Evolutionary conservation across 2,797 vertebrate species (phyloP), one percentile per base, ranked within the genome.

Genomic region (Nannoperca australis): DNA sequence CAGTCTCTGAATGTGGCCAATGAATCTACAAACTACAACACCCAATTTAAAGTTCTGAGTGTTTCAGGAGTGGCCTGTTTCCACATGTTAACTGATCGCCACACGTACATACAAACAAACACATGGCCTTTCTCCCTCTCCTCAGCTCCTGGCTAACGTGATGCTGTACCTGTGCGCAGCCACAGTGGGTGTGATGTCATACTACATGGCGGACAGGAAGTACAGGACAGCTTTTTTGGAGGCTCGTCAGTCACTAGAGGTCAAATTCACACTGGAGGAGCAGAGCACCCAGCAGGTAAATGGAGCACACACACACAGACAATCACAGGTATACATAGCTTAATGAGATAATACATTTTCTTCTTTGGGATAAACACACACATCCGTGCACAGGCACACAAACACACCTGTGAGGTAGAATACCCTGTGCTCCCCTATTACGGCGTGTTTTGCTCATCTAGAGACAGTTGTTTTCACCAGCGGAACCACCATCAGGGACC

Each of bases 141-240:
- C 50, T 0, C 88, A 99, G 98, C 95, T 99, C 67, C 67, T 97
- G 61, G 97, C 96, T 81, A 97, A 97, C 2, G 73, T 96, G 71
- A 95, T 96, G 93, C 95, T 99, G 88, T 98, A 97, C 93, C 83
- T 96, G 80, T 97, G 97, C 0, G 93, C 96, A 38, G 95, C 97
- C 89, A 40, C 85, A 0, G 96, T 98, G 88, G 98, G 98, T 3
- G 83, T 97, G 92, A 95, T 97, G 95, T 97, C 96, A 0, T 98
- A 97, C 91, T 97, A 97, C 91, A 99, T 99, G 98, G 95, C 97
- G 0, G 98, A 99, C 90, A 96, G 97, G 56, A 98, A 97, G 82
- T 98, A 98, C 94, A 96, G 98, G 67, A 97, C 96, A 12, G 97
- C 98, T 15, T 99, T 99, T 91, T 89, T 98, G 45, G 98, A 98